Evolutionary conservation across 2,797 vertebrate species (phyloP).

Genomic region (Sebastes diaconus): DNA sequence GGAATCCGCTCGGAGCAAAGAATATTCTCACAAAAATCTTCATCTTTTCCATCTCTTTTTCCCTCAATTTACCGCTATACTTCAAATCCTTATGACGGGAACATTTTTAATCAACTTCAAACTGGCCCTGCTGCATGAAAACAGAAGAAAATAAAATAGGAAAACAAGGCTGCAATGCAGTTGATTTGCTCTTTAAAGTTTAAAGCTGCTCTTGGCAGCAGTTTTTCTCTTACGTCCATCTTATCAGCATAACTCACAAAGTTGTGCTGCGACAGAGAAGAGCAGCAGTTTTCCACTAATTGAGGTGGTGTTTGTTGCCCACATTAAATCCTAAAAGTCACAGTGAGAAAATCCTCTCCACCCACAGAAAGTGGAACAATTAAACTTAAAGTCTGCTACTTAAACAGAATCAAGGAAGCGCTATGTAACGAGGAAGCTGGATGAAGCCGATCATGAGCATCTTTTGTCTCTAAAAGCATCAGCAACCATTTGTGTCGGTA

Average conservation of each 20-base stretch:
- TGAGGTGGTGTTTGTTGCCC: not conserved
- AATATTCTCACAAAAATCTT: not conserved
- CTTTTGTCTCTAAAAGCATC: not conserved
- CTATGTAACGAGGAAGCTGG: not conserved
- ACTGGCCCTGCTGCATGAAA: not conserved
- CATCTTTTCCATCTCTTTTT: not conserved
- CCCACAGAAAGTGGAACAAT: not conserved
- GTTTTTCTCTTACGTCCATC: not conserved
- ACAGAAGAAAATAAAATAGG: not conserved
- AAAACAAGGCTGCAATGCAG: not conserved
- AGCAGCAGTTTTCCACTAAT: not conserved
- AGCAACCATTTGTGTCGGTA: not conserved
- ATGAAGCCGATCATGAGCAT: not conserved
- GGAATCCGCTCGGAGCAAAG: not conserved
- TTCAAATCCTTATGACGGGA: not conserved
- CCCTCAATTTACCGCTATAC: not conserved
- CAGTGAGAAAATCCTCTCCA: not conserved
- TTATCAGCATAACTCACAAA: constrained; percentile 4
- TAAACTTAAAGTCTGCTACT: not conserved
- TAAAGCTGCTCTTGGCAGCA: not conserved
- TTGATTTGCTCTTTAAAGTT: constrained; percentile 4
- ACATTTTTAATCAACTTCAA: constrained; percentile 2
- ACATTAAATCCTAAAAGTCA: not conserved
- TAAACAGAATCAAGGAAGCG: not conserved
- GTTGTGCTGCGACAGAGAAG: not conserved